Percentiles rank a stretch among this genome's conserved stretches.
Evolutionary conservation across 1,140 invertebrate species (phyloP).

Genomic region (Bombus sylvicola): DNA sequence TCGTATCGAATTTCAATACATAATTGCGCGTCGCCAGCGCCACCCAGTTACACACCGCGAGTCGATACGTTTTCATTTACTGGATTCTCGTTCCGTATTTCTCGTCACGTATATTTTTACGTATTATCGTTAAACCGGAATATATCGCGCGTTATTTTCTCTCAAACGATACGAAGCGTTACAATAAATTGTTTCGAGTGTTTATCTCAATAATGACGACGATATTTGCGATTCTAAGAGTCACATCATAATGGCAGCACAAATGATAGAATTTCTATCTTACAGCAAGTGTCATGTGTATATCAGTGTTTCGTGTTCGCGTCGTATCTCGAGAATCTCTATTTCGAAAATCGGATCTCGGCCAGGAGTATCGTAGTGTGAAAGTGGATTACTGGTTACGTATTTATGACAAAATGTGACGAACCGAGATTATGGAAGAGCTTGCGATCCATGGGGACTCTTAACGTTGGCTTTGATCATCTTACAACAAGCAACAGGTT

Average conservation of each 20-base stretch:
- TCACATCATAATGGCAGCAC: background rate
- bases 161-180: background rate
- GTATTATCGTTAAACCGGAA: background rate
- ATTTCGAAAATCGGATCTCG: too few relatives aligned
- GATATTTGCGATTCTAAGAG: background rate
- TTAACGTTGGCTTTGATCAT: conserved; percentile 30
- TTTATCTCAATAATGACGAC: background rate
- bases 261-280: background rate
- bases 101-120: background rate
- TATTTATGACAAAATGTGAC: conserved; percentile 8
- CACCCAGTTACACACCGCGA: too few relatives aligned
- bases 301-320: too few relatives aligned
- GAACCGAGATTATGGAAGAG: background rate
- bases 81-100: background rate
- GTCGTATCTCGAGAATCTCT: background rate
- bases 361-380: background rate
- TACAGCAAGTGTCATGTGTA: background rate
- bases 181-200: background rate
- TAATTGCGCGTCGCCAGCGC: background rate
- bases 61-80: too few relatives aligned
- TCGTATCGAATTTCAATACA: conserved; percentile 5
- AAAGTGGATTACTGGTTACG: background rate
- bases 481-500: conserved; percentile 53
- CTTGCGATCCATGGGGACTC: background rate
- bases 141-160: background rate